Base-by-base conservation (phyloP, 1,140 invertebrate species). In the Coenobita brevimanus region DNA sequence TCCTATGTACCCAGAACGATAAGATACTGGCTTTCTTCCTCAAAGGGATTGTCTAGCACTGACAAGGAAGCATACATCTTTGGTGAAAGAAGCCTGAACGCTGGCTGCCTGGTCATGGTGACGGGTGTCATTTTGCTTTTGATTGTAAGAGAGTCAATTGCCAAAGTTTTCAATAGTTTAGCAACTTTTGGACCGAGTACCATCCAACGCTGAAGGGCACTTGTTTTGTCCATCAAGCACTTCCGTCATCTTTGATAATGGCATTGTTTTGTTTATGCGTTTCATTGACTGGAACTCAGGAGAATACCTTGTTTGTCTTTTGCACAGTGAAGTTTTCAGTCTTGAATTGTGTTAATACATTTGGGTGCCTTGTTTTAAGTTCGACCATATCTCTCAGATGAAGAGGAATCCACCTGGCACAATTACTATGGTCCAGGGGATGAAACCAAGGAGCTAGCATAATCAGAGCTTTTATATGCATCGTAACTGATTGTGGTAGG, bases 371-470 rank as follows among this genome's bases (percentile, higher is more conserved):
- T 3, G 1, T 57, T 41, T 27, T 2, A 43, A 82, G 80, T 82
- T 3, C 38, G 41, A 1, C 80, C 80, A 67, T 82, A 36, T 82
- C 30, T n/a, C 24, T 82, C 57, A 82, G 50, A 62, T 64, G 60
- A 8, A 82, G 27, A 6, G 60, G 60, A n/a, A 82, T 27, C 60
- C 60, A 82, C 60, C 80, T 82, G 46, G 80, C 62, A 43, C 64
- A 69, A n/a, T n/a, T n/a, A n/a, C 62, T 43, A 27, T 82, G 80
- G 33, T 62, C 54, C 27, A 81, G 2, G 15, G 15, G 54, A 8
- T 62, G 24, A 24, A 81, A 62, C 79, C 79, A 64, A n/a, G n/a
- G n/a, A n/a, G n/a, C n/a, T n/a, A n/a, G n/a, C n/a, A n/a, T n/a
- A n/a, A n/a, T n/a, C n/a, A n/a, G n/a, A n/a, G n/a, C n/a, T n/a